Base-by-base conservation (phyloP, 2,113 vertebrate species). In the Morone saxatilis region DNA sequence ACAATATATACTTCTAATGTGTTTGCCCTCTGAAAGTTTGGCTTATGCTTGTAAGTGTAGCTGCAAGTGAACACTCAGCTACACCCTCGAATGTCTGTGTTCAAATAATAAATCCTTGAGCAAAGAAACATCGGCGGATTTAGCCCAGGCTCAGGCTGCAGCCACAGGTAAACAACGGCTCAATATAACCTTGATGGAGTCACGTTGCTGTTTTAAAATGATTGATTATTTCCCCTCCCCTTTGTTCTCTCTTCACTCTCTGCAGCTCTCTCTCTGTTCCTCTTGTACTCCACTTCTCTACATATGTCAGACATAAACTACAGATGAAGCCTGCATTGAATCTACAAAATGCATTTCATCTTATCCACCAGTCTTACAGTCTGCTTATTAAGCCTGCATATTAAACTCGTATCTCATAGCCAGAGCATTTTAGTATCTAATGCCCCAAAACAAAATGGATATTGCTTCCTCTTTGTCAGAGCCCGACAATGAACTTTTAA, bases 81-180 rank as follows among this genome's bases (percentile, higher is more conserved):
- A 50, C 43, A 50, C 12, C 66, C 36, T 67, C 20, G 25, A 66
- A 60, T 13, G 3, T 70, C n/a, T 1, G 5, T 79, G 76, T 72
- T 86, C 60, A 70, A 75, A 76, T n/a, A 77, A 75, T 68, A 54
- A 80, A 81, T 80, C 67, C 79, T 48, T 50, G 48, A 78, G 72
- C 78, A 89, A 85, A 89, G 79, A 88, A 50, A 60, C 86, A 25
- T n/a, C 0, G 19, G 57, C 20, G 4, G 31, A 9, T 56, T 67
- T 14, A 74, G 76, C 11, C 60, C 40, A 38, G 50, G 48, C 79
- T 78, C 65, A n/a, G n/a, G 78, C 71, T 45, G 53, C 82, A 78
- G 86, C 48, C 20, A 1, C 81, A 84, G 85, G 83, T 88, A 91
- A 92, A 91, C 83, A 86, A 62, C 79, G 19, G 81, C 74, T 92